A percentile compares a stretch with the other conserved stretches of the same genome.
These are phyloP conservation scores for Centropristis striata DNA, from an alignment of 2,113 vertebrate genomes.

Conservation along the genomic window DNA sequence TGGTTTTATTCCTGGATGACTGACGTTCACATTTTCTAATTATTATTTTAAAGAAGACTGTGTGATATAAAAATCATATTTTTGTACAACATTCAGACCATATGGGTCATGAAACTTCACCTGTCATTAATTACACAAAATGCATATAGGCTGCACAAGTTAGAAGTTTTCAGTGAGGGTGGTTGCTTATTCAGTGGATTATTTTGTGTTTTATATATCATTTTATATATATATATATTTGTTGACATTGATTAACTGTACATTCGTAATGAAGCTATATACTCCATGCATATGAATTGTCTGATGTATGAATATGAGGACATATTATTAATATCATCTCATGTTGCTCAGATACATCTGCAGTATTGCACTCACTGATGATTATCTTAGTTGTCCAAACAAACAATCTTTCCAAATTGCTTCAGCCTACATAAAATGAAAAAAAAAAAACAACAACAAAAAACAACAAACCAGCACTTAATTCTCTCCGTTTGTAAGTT, in stretches of 20 bases:
- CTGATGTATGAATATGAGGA: neutral
- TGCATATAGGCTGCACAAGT: neutral
- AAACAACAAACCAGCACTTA: too few relatives aligned
- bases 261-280: neutral
- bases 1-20: too few relatives aligned
- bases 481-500: neutral
- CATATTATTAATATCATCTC: neutral
- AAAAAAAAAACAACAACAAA: neutral
- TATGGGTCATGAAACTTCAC: too few relatives aligned
- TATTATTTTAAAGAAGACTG: too few relatives aligned
- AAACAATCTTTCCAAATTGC: neutral
- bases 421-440: neutral
- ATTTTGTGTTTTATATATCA: neutral
- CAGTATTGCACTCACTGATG: too few relatives aligned
- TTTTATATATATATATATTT: neutral
- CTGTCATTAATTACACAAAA: too few relatives aligned
- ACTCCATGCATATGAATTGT: neutral
- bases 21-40: too few relatives aligned
- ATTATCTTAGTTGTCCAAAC: neutral
- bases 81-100: too few relatives aligned
- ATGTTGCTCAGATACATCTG: neutral
- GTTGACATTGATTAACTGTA: neutral
- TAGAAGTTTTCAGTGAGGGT: neutral
- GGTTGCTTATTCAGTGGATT: neutral
- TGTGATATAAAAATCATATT: too few relatives aligned